These are phyloP conservation scores for Erythrolamprus reginae DNA, from an alignment of 2,113 vertebrate species.

Conservation along the genomic window DNA sequence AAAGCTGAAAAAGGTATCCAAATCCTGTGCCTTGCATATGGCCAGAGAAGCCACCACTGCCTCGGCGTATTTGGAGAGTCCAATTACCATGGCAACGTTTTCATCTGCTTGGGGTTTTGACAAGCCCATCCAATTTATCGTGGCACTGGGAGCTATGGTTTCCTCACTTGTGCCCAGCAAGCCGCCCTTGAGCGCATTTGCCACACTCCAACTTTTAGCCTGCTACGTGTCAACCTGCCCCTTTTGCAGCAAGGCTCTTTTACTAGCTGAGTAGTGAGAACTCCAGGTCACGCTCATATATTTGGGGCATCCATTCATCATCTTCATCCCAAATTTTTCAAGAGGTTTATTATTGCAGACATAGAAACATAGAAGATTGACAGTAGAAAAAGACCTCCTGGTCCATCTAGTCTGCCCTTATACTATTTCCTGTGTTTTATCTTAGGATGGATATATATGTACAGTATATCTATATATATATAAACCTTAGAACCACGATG, in stretches of 20 bases:
- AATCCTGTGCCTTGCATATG: slow-evolving; percentile 27
- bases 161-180: slow-evolving; percentile 22
- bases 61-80: slow-evolving; percentile 42
- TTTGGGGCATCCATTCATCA: not conserved
- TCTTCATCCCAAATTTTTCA: not conserved
- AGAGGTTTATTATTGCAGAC: not conserved
- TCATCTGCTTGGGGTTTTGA: slow-evolving; percentile 46
- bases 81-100: slow-evolving; percentile 56
- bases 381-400: too few relatives aligned
- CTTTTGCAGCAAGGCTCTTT: not conserved
- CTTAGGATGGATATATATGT: too few relatives aligned
- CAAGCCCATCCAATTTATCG: slow-evolving; percentile 47
- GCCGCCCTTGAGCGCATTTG: not conserved
- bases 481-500: too few relatives aligned
- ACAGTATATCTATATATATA: too few relatives aligned
- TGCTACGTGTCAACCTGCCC: not conserved
- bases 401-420: too few relatives aligned
- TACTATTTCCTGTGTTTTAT: too few relatives aligned
- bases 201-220: not conserved
- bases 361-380: too few relatives aligned
- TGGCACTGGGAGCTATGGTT: slow-evolving; percentile 12
- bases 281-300: not conserved
- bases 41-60: not conserved
- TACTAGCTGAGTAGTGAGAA: not conserved
- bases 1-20: slow-evolving; percentile 41